Percentiles rank a stretch among this genome's conserved stretches.
Evolutionary conservation across 2,888 invertebrate genomes (phyloP).

Genomic region (Gortyna flavago): DNA sequence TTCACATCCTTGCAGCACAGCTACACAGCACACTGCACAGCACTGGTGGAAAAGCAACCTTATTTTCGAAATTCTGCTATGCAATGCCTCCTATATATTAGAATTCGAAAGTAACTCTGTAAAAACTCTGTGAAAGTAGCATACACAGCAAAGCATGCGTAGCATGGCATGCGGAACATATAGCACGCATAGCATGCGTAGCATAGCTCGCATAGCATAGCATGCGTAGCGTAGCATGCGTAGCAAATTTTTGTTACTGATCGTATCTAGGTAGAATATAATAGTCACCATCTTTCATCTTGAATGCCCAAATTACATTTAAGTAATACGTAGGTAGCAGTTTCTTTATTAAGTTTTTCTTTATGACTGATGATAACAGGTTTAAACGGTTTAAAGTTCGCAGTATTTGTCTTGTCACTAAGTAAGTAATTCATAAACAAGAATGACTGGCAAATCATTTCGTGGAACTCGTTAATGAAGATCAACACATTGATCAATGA

Average conservation of each 20-base stretch:
- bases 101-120: too few species aligned
- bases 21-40: too few species aligned
- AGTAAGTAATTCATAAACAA: slow-evolving; percentile 28
- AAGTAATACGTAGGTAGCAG: neutral
- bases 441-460: slow-evolving; percentile 43
- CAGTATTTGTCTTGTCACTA: slow-evolving; percentile 5
- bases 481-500: slow-evolving; percentile 19
- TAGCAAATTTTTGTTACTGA: neutral
- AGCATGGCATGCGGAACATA: too few species aligned
- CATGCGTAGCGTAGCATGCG: too few species aligned
- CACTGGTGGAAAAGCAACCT: too few species aligned
- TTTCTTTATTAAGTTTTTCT: neutral
- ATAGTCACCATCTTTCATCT: neutral
- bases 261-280: neutral
- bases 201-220: too few species aligned
- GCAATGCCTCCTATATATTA: too few species aligned
- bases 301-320: neutral
- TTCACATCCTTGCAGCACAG: too few species aligned
- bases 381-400: neutral
- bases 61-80: too few species aligned
- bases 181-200: too few species aligned
- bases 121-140: too few species aligned
- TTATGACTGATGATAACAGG: neutral
- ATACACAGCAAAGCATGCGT: too few species aligned
- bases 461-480: slow-evolving; percentile 15